Conservation (phyloP, 37 sponge, comb jelly and placozoan genomes). For the Hexactinellida sp. region DNA sequence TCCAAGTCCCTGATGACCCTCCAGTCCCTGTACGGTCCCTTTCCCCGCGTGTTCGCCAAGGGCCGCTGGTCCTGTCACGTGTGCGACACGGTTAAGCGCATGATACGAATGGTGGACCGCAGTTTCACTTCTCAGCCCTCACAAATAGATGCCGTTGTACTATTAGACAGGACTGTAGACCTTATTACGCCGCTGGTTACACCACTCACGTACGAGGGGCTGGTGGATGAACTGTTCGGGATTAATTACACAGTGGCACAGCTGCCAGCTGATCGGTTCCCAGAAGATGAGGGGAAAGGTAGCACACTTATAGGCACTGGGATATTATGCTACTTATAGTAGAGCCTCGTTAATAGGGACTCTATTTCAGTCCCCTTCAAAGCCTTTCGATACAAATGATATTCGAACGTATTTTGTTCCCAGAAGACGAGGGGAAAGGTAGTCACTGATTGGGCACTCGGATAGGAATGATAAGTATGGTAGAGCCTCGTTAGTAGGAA, state of each 20-base stretch:
- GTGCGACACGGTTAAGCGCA: constrained; percentile 53
- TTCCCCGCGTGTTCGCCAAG: constrained; percentile 75
- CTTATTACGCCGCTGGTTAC: constrained; percentile 85
- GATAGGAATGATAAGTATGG: too few relatives aligned
- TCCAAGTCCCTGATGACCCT: constrained; percentile 64
- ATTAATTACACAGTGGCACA: constrained; percentile 47
- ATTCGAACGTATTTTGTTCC: too few relatives aligned
- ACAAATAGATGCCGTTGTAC: constrained; percentile 62
- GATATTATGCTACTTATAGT: too few relatives aligned
- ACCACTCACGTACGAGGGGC: constrained; percentile 92
- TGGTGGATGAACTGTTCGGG: constrained; percentile 83
- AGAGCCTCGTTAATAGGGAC: too few relatives aligned
- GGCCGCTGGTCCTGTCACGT: constrained; percentile 61
- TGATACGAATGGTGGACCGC: constrained; percentile 17
- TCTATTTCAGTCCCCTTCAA: too few relatives aligned
- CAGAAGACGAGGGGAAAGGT: neutral
- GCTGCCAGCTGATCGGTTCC: constrained; percentile 10
- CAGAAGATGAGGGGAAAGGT: constrained; percentile 6
- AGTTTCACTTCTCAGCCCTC: constrained; percentile 25
- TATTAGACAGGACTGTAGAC: constrained; percentile 84
- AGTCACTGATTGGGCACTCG: too few relatives aligned
- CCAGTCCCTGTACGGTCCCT: constrained; percentile 72
- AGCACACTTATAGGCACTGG: neutral
- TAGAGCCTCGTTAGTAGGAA: too few relatives aligned
- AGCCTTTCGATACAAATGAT: too few relatives aligned